Conservation (phyloP, 2,797 vertebrate genomes). For the Clangula hyemalis region DNA sequence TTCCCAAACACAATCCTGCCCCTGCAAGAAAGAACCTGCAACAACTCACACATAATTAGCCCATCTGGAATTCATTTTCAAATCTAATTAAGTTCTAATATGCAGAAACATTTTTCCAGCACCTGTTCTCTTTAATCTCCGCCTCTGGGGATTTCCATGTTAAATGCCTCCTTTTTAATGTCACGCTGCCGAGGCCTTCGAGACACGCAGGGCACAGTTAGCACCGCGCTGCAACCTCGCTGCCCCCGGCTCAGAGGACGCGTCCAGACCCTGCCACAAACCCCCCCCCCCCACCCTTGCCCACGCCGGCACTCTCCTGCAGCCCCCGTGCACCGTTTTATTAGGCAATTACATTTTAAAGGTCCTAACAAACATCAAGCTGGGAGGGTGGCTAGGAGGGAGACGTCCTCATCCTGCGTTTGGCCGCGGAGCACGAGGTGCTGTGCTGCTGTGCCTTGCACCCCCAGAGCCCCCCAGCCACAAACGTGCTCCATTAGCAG, state of each 20-base stretch:
- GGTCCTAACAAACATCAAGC: neutral
- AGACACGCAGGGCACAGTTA: neutral
- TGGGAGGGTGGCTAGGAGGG: neutral
- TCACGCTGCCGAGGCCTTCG: neutral
- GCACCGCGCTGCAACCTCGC: neutral
- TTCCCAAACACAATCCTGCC: slow-evolving; percentile 63
- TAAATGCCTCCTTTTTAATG: slow-evolving; percentile 60
- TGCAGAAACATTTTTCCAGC: slow-evolving; percentile 75
- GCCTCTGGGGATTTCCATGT: slow-evolving; percentile 68
- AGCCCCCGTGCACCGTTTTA: neutral
- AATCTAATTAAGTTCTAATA: slow-evolving; percentile 77
- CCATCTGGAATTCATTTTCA: slow-evolving; percentile 77
- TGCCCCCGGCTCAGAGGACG: neutral
- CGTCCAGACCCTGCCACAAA: neutral
- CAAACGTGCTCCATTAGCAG: neutral
- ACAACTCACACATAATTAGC: slow-evolving; percentile 69
- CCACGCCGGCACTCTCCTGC: neutral
- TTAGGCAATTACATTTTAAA: slow-evolving; percentile 32
- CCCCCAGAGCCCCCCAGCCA: neutral
- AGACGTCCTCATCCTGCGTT: neutral
- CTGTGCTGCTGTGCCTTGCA: neutral
- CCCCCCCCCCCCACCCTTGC: neutral
- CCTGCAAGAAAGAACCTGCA: slow-evolving; percentile 75
- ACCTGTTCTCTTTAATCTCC: slow-evolving; percentile 73
- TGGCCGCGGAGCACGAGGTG: neutral